Percentiles rank a stretch among this genome's conserved stretches.
Conservation (phyloP, 2,888 invertebrate genomes). For the Carabus problematicus region DNA sequence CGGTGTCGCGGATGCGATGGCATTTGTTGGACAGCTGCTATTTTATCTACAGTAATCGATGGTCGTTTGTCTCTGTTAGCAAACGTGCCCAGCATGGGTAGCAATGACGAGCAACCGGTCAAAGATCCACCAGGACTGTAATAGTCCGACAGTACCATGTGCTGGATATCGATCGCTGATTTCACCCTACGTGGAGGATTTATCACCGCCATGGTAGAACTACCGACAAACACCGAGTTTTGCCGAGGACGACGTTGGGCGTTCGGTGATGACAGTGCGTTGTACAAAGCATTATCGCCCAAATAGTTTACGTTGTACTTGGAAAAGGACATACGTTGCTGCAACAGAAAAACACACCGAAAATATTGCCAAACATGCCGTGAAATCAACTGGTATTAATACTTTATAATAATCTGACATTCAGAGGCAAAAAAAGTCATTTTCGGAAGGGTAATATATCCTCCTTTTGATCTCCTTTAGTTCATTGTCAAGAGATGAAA, state of each 20-base stretch:
- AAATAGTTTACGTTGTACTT: slow-evolving; percentile 72
- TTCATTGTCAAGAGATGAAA: too few species aligned
- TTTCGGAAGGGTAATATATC: too few species aligned
- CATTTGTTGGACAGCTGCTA: slow-evolving; percentile 42
- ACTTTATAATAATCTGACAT: too few species aligned
- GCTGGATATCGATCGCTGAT: slow-evolving; percentile 84
- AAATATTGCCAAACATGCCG: too few species aligned
- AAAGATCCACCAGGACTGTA: slow-evolving; percentile 49
- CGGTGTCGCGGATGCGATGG: slow-evolving; percentile 47
- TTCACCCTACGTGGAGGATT: slow-evolving; percentile 79
- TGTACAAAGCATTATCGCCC: slow-evolving; percentile 59
- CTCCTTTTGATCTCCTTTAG: too few species aligned
- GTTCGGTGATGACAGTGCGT: slow-evolving; percentile 57
- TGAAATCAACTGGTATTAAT: too few species aligned
- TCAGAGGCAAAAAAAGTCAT: too few species aligned
- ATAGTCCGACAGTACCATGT: slow-evolving; percentile 66
- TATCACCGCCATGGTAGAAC: slow-evolving; percentile 69
- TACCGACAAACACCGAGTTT: slow-evolving; percentile 87
- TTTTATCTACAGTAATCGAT: slow-evolving; percentile 54
- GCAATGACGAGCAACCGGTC: slow-evolving; percentile 52
- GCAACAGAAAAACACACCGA: slow-evolving; percentile 52
- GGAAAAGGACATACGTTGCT: slow-evolving; percentile 75
- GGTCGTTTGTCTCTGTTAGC: slow-evolving; percentile 46
- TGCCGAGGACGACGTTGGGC: slow-evolving; percentile 66
- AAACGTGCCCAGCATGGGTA: slow-evolving; percentile 54